Evolutionary conservation across 2,888 invertebrate genomes (phyloP), one percentile per base, ranked within the genome.

Genomic region (Lepeophtheirus nordmannii): DNA sequence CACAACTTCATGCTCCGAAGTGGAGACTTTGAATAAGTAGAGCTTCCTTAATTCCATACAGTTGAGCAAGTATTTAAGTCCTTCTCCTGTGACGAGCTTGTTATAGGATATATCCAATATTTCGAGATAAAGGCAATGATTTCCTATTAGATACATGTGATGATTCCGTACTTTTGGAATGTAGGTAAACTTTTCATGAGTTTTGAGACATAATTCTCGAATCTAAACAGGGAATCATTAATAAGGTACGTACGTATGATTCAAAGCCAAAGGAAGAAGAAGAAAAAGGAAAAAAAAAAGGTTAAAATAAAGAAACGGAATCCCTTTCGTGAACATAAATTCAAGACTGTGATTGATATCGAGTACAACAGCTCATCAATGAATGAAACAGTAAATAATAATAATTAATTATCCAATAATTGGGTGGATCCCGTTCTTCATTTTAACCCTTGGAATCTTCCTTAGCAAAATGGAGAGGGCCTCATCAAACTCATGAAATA

Each of bases 401-500:
- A n/a, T n/a, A n/a, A 2, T 30, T 5, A 30, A 30, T 30, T 30
- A 5, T 5, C 7, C 7, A 30, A 30, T 30, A 30, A 2, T 5
- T 30, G 30, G 30, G 2, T 30, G 30, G 30, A 30, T 30, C 30
- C 30, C 30, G 30, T 30, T 30, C 30, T 30, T 30, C 7, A 30
- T 30, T 5, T 30, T 30, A 30, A 30, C 30, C 30, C 30, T 30
- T 30, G 30, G 30, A 30, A 30, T 30, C 30, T 46, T 17, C 5
- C 8, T n/a, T 46, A 46, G 14, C 53, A 46, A 17, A 14, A 14
- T 46, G 17, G 2, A 46, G 53, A 46, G 53, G n/a, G 53, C 53
- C 14, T 46, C 53, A 46, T 46, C 53, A 46, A 46, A 46, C 17
- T 14, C 17, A 17, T 46, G 14, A 84, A 85, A 72, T 82, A 83